These are phyloP conservation scores for Myotis yumanensis DNA, from an alignment of 2,113 vertebrate species.

Conservation along the genomic window DNA sequence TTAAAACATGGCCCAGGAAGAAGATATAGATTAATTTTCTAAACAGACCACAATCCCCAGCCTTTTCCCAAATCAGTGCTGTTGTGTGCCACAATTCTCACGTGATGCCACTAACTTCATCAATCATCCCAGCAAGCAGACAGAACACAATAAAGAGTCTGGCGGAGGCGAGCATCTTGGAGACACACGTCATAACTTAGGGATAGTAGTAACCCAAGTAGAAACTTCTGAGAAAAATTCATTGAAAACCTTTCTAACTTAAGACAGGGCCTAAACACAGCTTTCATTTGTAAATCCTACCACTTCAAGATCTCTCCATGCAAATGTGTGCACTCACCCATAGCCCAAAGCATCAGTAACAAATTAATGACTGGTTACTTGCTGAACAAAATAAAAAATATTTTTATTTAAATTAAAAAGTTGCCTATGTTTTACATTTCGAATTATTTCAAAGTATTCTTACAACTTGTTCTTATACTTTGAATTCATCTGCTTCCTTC, in stretches of 20 bases:
- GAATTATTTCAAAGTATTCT: slow-evolving; percentile 69
- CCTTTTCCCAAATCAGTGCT: slow-evolving; percentile 65
- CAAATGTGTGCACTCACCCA: too few relatives aligned
- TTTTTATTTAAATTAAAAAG: slow-evolving; percentile 68
- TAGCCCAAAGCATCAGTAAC: neutral
- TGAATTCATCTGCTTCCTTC: slow-evolving; percentile 52
- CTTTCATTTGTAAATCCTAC: slow-evolving; percentile 65
- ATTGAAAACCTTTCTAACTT: slow-evolving; percentile 49
- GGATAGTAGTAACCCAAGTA: slow-evolving; percentile 59
- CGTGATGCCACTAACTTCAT: slow-evolving; percentile 65
- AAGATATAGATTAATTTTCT: slow-evolving; percentile 70
- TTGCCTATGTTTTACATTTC: slow-evolving; percentile 59
- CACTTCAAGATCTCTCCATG: slow-evolving; percentile 47
- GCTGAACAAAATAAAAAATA: slow-evolving; percentile 69
- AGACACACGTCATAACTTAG: neutral
- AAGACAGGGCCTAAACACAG: slow-evolving; percentile 26
- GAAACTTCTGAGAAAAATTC: slow-evolving; percentile 58
- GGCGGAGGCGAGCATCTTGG: slow-evolving; percentile 20
- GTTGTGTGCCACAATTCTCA: slow-evolving; percentile 48
- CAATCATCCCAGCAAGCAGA: slow-evolving; percentile 51
- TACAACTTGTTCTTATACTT: slow-evolving; percentile 62
- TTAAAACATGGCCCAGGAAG: slow-evolving; percentile 67
- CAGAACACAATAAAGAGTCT: neutral
- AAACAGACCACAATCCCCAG: slow-evolving; percentile 60
- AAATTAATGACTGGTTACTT: slow-evolving; percentile 63